phyloP scores from a whole-genome alignment of 2,113 vertebrate species.

The Anolis carolinensis region DNA sequence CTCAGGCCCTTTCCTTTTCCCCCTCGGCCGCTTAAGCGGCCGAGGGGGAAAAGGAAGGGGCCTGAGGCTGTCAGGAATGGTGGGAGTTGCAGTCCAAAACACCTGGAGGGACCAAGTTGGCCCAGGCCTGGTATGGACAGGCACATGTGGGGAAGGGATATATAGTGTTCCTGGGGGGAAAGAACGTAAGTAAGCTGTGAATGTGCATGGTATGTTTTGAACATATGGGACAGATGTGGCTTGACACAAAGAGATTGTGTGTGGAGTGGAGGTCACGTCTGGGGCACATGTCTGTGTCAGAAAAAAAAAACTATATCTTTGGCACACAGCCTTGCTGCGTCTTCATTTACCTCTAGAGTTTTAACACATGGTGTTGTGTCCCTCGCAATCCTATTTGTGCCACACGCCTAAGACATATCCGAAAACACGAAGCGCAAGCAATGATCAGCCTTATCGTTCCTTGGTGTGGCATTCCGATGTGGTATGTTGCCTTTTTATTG shows the following conservation, averaged over 20 bases:
- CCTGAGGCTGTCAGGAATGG: no score
- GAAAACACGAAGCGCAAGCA: accelerated
- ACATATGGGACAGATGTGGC: not conserved
- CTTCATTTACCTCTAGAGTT: not conserved
- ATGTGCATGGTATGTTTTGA: no score
- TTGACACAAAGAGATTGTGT: not conserved
- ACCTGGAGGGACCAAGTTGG: no score
- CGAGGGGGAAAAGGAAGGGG: no score
- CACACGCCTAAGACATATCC: not conserved
- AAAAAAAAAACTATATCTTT: not conserved
- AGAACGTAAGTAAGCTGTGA: no score
- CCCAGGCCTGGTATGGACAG: no score
- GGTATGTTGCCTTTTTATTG: no score
- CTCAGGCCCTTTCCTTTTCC: no score
- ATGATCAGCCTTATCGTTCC: accelerated
- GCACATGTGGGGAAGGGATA: no score
- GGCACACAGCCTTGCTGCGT: not conserved
- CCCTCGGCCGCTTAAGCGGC: no score
- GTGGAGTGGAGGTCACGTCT: not conserved
- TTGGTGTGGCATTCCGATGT: not conserved
- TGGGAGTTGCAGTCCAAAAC: no score
- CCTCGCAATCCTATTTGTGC: not conserved
- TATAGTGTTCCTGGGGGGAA: no score
- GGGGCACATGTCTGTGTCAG: not conserved
- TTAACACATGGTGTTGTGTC: not conserved